Evolutionary conservation across 2,113 vertebrate species (phyloP).

Genomic region (Chionomys nivalis): DNA sequence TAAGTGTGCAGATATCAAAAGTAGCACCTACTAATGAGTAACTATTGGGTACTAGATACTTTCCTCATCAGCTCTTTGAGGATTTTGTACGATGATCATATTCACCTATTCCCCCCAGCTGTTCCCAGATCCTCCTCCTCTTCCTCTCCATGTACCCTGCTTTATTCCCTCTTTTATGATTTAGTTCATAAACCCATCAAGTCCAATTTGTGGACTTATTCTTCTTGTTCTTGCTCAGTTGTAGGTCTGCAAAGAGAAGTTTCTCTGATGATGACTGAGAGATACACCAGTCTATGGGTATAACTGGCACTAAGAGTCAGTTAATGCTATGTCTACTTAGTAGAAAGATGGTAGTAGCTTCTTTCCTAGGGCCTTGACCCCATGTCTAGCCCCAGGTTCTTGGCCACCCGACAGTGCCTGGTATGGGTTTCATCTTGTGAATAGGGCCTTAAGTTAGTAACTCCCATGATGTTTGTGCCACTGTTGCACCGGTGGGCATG

Average conservation of each 20-base stretch:
- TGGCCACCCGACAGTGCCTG: neutral
- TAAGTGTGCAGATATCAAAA: neutral
- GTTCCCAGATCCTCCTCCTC: neutral
- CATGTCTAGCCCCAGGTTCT: neutral
- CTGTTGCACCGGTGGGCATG: neutral
- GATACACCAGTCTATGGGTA: neutral
- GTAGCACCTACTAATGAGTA: neutral
- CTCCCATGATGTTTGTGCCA: neutral
- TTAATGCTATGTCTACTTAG: neutral
- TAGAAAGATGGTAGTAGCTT: neutral
- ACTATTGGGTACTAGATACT: no score
- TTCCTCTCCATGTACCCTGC: neutral
- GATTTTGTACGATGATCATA: neutral
- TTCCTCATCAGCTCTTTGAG: neutral
- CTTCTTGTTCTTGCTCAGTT: neutral
- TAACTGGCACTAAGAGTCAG: neutral
- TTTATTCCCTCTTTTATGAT: neutral
- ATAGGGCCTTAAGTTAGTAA: neutral
- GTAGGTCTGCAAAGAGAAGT: neutral
- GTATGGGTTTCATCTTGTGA: neutral
- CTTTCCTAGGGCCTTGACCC: neutral
- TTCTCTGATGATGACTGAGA: neutral
- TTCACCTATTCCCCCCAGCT: neutral
- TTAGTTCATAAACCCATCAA: neutral
- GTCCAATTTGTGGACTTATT: neutral